Conservation (phyloP, 2,113 vertebrate genomes). For the Heptranchias perlo region DNA sequence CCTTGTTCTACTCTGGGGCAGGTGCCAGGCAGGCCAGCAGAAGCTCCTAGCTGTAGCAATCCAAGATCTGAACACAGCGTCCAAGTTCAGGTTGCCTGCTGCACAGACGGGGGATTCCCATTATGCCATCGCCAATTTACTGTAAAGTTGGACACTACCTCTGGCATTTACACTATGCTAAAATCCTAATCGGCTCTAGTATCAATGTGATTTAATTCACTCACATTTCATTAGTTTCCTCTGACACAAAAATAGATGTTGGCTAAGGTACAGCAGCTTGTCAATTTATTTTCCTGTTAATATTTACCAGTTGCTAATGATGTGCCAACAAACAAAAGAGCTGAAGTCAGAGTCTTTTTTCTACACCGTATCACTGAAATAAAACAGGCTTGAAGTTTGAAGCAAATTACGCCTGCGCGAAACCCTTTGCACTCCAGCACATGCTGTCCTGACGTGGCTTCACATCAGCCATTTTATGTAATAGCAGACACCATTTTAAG, state of each 20-base stretch:
- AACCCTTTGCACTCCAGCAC: constrained; percentile 25
- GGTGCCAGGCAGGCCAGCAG: constrained; percentile 46
- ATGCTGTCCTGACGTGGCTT: constrained; percentile 24
- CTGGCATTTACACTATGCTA: constrained; percentile 73
- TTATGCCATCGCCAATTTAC: constrained; percentile 61
- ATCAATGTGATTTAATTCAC: constrained; percentile 75
- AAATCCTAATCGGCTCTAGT: constrained; percentile 69
- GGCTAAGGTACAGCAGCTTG: constrained; percentile 22
- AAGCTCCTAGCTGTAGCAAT: constrained; percentile 55
- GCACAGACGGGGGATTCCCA: constrained; percentile 64
- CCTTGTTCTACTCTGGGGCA: constrained; percentile 47
- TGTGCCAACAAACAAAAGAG: constrained; percentile 24
- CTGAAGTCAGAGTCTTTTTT: neutral
- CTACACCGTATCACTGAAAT: constrained; percentile 17
- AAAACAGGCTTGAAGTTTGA: constrained; percentile 26
- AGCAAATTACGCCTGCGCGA: constrained; percentile 22
- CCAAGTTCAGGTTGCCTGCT: constrained; percentile 59
- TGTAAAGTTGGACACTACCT: constrained; percentile 76
- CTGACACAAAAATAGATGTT: constrained; percentile 28
- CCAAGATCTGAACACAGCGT: constrained; percentile 59
- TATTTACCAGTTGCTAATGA: constrained; percentile 35
- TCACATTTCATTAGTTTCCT: constrained; percentile 50
- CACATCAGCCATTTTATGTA: constrained; percentile 31
- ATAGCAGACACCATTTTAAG: constrained; percentile 28
- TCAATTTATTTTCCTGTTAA: constrained; percentile 37